phyloP scores from a whole-genome alignment of 1,140 invertebrate genomes.

The Zophobas atratus region DNA sequence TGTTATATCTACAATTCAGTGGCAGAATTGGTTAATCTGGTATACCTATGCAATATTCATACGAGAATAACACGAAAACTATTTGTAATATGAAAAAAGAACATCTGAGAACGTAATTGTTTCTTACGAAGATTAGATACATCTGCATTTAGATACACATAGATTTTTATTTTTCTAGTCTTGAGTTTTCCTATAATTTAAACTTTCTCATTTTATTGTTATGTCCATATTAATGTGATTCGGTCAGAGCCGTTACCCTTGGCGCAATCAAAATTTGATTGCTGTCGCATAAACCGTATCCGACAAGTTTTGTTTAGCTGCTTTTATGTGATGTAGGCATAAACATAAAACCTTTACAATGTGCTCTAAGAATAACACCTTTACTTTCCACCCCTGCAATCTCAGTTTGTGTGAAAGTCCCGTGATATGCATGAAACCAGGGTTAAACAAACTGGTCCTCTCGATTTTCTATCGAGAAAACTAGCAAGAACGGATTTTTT shows the following conservation, averaged over 20 bases:
- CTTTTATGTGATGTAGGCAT: slow-evolving; percentile 54
- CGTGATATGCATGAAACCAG: slow-evolving; percentile 7
- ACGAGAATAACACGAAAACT: too few relatives aligned
- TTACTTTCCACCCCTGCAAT: slow-evolving; percentile 39
- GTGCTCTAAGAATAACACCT: slow-evolving; percentile 53
- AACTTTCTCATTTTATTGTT: slow-evolving; percentile 34
- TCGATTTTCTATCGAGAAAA: too few relatives aligned
- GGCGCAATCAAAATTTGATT: slow-evolving; percentile 39
- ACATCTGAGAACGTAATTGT: too few relatives aligned
- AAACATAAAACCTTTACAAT: slow-evolving; percentile 56
- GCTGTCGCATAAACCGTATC: slow-evolving; percentile 39
- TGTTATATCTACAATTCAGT: too few relatives aligned
- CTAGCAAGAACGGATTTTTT: too few relatives aligned
- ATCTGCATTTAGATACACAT: not conserved
- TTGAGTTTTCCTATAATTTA: slow-evolving; percentile 32
- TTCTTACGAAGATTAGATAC: not conserved
- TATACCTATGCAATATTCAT: too few relatives aligned
- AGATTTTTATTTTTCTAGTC: not conserved
- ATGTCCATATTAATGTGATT: slow-evolving; percentile 37
- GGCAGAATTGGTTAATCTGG: too few relatives aligned
- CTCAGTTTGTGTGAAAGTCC: slow-evolving; percentile 25
- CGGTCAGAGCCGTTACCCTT: slow-evolving; percentile 33
- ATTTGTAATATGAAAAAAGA: too few relatives aligned
- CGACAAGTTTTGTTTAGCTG: slow-evolving; percentile 55
- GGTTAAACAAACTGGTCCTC: not conserved